Evolutionary conservation across 2,888 invertebrate species (phyloP).

Genomic region (Erannis defoliaria): DNA sequence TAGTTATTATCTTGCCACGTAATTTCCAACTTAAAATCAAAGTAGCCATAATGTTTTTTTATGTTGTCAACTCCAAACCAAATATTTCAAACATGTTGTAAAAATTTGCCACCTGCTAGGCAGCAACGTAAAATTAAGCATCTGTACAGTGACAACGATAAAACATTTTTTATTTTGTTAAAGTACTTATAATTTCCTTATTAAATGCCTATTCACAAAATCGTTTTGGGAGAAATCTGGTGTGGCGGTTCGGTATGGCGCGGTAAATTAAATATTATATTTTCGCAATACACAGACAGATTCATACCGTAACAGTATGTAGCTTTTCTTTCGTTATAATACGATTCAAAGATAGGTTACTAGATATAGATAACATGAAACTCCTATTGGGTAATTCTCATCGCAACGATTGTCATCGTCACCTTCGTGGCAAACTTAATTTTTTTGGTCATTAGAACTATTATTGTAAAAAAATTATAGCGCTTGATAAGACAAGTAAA

Average conservation of each 20-base stretch:
- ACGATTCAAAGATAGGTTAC: background rate
- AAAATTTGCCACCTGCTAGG: too few species aligned
- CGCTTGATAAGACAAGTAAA: too few species aligned
- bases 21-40: too few species aligned
- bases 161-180: slow-evolving; percentile 1
- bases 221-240: slow-evolving; percentile 21
- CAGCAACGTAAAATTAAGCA: too few species aligned
- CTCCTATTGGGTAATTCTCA: background rate
- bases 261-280: slow-evolving; percentile 31
- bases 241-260: slow-evolving; percentile 2
- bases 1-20: too few species aligned
- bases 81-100: too few species aligned
- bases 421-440: too few species aligned
- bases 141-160: slow-evolving; percentile 33
- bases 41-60: too few species aligned
- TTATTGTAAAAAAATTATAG: too few species aligned
- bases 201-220: slow-evolving; percentile 32
- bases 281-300: slow-evolving; percentile 29
- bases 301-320: slow-evolving; percentile 35
- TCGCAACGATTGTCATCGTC: background rate
- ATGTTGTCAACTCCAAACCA: too few species aligned
- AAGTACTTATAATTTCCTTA: slow-evolving; percentile 18
- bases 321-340: slow-evolving; percentile 18
- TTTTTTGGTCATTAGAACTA: too few species aligned
- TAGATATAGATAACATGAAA: background rate